Evolutionary conservation across 2,797 vertebrate species (phyloP), one percentile per base, ranked within the genome.

Genomic region (Lepilemur ruficaudatus): DNA sequence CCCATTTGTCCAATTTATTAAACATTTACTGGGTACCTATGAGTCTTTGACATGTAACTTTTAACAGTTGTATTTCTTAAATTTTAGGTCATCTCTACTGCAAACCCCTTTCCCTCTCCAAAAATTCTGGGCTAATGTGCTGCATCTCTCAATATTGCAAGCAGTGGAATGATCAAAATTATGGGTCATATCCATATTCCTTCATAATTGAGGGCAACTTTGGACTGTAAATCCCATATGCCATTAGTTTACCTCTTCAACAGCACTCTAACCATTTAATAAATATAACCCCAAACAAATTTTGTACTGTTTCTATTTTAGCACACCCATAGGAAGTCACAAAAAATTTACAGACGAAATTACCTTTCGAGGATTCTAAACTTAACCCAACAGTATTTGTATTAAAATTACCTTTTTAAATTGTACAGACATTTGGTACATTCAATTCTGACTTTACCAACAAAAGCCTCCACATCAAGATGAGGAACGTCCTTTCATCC

Each of bases 81-180:
- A 92, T 46, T 87, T 96, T 6, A 69, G 48, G 57, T 69, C 35
- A 41, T 69, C 92, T 94, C 63, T 73, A 82, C 69, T 70, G 92
- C 52, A 84, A 87, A 72, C 5, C 13, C 72, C 30, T 20, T 28
- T 73, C 17, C 18, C 8, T 20, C 14, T 63, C 59, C 78, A 65
- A 91, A 90, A 9, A 38, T 25, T 30, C 17, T 80, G n/a, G 32
- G 79, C 75, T 76, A 67, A 94, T 50, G 13, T 78, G 38, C 38
- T 80, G 35, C 11, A 85, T 75, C n/a, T 85, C 43, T 88, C 63
- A 70, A 76, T 48, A 65, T 20, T 46, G 41, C 43, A 82, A 8
- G 46, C 70, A 70, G 43, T 50, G 55, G 59, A 76, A 84, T 17
- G 25, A 91, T 41, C 41, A 41, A 95, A 94, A 97, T 35, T 69